Conservation (phyloP, 2,888 invertebrate genomes). For the Teleiodes luculella region DNA sequence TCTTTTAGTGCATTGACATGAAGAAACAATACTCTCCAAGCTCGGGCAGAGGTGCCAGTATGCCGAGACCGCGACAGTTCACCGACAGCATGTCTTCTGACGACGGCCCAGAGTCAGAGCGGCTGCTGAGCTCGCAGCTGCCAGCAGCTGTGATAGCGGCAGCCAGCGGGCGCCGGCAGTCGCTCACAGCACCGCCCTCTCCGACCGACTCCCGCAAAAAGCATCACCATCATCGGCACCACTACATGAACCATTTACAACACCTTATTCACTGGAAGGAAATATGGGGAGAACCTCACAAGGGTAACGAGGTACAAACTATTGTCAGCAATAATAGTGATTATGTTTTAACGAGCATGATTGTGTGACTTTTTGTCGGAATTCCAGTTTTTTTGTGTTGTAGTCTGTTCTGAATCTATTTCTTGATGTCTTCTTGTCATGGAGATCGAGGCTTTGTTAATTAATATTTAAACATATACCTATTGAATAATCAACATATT, state of each 20-base stretch:
- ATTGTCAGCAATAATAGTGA: not conserved
- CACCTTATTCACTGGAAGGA: constrained; percentile 72
- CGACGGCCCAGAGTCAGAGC: constrained; percentile 68
- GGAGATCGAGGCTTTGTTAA: not conserved
- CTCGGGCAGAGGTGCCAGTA: constrained; percentile 44
- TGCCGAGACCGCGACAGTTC: constrained; percentile 53
- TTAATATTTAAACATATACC: not conserved
- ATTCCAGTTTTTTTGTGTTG: constrained; percentile 1
- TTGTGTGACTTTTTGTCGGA: constrained; percentile 11
- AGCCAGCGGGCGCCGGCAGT: constrained; percentile 52
- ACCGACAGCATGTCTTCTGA: constrained; percentile 70
- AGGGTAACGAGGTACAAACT: constrained; percentile 62
- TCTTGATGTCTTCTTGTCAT: constrained; percentile 7
- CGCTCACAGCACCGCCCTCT: constrained; percentile 72
- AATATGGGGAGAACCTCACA: constrained; percentile 71
- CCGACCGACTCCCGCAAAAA: constrained; percentile 71
- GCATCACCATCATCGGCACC: constrained; percentile 55
- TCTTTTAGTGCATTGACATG: constrained; percentile 43
- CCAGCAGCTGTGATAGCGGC: constrained; percentile 50
- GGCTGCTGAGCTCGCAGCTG: constrained; percentile 52
- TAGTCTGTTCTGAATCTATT: not conserved
- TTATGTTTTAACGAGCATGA: constrained; percentile 13
- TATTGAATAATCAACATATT: too few relatives aligned
- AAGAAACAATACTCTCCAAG: constrained; percentile 54
- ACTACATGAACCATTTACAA: constrained; percentile 69